Conservation (phyloP, 2,797 vertebrate species). For the Vipera latastei region DNA sequence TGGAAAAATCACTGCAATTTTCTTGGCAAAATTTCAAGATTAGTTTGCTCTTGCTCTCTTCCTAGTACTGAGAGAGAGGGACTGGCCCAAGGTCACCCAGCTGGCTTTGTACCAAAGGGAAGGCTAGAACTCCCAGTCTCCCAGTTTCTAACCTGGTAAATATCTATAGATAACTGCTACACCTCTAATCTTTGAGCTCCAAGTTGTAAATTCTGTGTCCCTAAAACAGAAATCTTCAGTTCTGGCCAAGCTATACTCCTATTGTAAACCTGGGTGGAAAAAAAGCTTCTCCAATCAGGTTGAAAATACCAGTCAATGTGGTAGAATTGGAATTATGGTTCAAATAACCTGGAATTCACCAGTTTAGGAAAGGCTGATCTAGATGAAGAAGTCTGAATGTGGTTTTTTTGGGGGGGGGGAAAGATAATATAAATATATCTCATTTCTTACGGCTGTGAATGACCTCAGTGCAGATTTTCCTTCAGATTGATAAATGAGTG, state of each 20-base stretch:
- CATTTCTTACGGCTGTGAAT: background rate
- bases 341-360: background rate
- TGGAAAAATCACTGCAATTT: background rate
- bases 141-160: background rate
- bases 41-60: background rate
- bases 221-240: background rate
- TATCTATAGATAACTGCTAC: background rate
- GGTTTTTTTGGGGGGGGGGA: too few species aligned
- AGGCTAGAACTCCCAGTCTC: background rate
- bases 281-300: background rate
- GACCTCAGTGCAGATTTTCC: background rate
- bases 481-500: background rate
- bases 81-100: background rate
- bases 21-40: background rate
- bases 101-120: background rate
- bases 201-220: background rate
- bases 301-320: background rate
- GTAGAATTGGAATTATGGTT: background rate
- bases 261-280: background rate
- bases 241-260: background rate
- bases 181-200: background rate
- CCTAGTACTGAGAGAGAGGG: background rate
- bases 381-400: background rate
- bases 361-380: background rate
- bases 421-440: background rate